phyloP scores from a whole-genome alignment of 2,113 vertebrate genomes.

The Callaeas wilsoni region DNA sequence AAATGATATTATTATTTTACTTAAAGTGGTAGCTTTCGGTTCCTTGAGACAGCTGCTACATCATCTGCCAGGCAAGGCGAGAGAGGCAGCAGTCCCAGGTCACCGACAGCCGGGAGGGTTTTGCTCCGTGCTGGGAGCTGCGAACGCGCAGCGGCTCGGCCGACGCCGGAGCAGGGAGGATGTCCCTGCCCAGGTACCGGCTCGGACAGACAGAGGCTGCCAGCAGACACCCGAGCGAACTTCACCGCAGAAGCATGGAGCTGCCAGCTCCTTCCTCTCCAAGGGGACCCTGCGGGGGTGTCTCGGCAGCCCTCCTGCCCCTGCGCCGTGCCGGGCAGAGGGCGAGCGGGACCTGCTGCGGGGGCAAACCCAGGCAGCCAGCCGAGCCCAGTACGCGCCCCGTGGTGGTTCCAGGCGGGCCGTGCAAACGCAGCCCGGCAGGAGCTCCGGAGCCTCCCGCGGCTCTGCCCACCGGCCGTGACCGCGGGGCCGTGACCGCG shows the following conservation, averaged over 20 bases:
- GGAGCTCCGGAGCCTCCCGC: not conserved
- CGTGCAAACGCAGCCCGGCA: accelerated
- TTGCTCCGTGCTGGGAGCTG: not conserved
- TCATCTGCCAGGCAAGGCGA: accelerated
- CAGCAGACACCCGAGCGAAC: not conserved
- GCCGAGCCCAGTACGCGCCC: accelerated
- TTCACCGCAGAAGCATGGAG: not conserved
- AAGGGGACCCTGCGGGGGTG: not conserved
- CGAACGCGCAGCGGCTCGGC: accelerated
- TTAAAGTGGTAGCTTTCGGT: not conserved
- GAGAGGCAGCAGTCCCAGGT: accelerated
- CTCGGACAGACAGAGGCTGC: not conserved
- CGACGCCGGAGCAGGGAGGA: not conserved
- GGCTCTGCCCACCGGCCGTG: too few relatives aligned
- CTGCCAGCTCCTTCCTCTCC: not conserved
- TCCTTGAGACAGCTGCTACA: not conserved
- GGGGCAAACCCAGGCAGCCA: not conserved
- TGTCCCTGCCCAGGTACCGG: not conserved
- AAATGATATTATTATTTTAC: not conserved
- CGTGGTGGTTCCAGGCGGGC: not conserved
- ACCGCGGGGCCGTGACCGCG: too few relatives aligned
- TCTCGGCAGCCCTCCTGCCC: not conserved
- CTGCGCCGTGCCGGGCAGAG: accelerated
- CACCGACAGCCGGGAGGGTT: not conserved
- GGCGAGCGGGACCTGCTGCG: not conserved